Percentiles rank a stretch among this genome's conserved stretches.
These are phyloP conservation scores for Bubo blakistoni DNA, from an alignment of 2,113 vertebrate genomes.

Conservation along the genomic window DNA sequence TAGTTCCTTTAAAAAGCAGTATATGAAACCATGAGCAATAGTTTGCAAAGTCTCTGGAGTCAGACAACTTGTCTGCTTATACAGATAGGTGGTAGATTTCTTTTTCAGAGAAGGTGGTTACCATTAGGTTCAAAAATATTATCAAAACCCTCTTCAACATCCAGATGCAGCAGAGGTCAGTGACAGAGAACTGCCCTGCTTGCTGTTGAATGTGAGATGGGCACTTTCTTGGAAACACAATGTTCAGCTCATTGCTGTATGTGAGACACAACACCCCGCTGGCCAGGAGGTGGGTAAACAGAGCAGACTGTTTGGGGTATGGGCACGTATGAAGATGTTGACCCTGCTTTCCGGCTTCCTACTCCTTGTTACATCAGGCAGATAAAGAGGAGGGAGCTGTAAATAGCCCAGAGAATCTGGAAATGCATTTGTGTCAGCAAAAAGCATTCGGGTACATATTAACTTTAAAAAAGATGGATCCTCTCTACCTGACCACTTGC, in stretches of 20 bases:
- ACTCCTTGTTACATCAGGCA: neutral
- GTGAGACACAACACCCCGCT: neutral
- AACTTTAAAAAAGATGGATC: neutral
- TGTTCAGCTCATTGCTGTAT: neutral
- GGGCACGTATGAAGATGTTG: neutral
- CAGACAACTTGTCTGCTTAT: neutral
- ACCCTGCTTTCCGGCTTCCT: neutral
- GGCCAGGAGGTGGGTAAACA: neutral
- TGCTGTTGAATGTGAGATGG: neutral
- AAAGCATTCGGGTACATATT: neutral
- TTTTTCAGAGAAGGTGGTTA: neutral
- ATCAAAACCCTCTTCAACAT: neutral
- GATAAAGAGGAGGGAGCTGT: neutral
- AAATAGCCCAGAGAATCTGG: neutral
- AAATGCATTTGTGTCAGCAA: neutral
- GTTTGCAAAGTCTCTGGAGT: neutral
- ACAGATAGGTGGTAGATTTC: neutral
- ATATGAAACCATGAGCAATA: neutral
- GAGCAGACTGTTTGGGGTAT: neutral
- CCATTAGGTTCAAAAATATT: neutral
- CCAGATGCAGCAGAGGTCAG: neutral
- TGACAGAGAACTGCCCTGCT: neutral
- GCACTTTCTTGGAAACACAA: neutral
- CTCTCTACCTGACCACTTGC: accelerated
- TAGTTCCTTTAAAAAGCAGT: neutral